These are phyloP conservation scores for Crotalus helleri DNA, from an alignment of 2,113 vertebrate genomes.

Conservation along the genomic window DNA sequence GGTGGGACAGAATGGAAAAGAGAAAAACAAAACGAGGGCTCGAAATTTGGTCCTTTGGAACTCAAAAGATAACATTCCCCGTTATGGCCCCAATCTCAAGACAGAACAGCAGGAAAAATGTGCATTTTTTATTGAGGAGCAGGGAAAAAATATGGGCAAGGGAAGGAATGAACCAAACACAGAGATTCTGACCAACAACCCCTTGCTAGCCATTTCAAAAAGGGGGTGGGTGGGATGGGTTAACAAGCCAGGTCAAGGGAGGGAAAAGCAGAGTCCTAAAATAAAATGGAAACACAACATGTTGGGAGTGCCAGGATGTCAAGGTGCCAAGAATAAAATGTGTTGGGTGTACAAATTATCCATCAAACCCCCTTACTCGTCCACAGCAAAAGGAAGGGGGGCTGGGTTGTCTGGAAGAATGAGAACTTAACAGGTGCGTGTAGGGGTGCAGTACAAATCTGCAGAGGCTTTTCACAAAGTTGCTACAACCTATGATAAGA, in stretches of 20 bases:
- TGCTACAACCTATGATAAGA: neutral
- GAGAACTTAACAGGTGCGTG: neutral
- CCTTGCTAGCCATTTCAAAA: slow-evolving; percentile 47
- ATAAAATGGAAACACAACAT: slow-evolving; percentile 47
- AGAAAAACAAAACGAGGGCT: slow-evolving; percentile 54
- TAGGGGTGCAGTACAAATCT: slow-evolving; percentile 42
- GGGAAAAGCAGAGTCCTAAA: slow-evolving; percentile 49
- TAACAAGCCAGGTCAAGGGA: slow-evolving; percentile 32
- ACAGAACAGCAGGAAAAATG: slow-evolving; percentile 29
- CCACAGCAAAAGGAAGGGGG: neutral
- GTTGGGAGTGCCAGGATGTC: slow-evolving; percentile 25
- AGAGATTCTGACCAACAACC: slow-evolving; percentile 52
- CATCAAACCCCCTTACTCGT: neutral
- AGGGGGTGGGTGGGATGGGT: neutral
- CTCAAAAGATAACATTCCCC: slow-evolving; percentile 42
- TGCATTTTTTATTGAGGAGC: neutral
- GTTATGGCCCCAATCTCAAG: slow-evolving; percentile 57
- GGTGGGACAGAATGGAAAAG: slow-evolving; percentile 30
- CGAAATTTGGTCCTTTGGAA: slow-evolving; percentile 71
- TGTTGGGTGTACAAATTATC: neutral
- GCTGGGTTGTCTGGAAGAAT: slow-evolving; percentile 31
- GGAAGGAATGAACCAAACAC: slow-evolving; percentile 39
- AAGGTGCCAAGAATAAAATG: neutral
- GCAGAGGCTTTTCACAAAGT: slow-evolving; percentile 51
- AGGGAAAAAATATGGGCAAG: neutral